phyloP scores from a whole-genome alignment of 2,113 vertebrate genomes.

The Saccopteryx leptura region DNA sequence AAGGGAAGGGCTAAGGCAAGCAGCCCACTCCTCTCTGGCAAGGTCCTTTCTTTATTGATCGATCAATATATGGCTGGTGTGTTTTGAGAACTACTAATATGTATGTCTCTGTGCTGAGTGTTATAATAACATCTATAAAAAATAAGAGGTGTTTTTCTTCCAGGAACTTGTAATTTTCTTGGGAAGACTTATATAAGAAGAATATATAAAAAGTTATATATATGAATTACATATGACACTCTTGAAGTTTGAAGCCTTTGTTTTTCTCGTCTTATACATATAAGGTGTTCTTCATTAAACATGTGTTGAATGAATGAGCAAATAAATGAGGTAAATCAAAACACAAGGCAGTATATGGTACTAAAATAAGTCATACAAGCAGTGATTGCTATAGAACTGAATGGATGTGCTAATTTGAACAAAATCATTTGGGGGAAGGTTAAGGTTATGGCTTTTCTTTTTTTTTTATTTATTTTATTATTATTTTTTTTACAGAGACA shows the following conservation, averaged over 20 bases:
- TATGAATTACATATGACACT: background rate
- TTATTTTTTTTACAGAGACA: too few species aligned
- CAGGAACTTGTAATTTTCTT: conserved; percentile 10
- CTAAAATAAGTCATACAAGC: background rate
- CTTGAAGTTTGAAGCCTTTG: background rate
- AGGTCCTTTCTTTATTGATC: background rate
- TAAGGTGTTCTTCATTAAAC: background rate
- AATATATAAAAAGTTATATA: background rate
- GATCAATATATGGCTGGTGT: background rate
- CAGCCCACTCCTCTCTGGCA: background rate
- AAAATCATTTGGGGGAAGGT: background rate
- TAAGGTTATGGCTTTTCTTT: background rate
- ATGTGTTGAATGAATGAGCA: background rate
- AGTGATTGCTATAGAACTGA: background rate
- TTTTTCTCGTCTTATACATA: background rate
- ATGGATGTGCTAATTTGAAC: background rate
- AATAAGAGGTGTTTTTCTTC: background rate
- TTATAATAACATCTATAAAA: background rate
- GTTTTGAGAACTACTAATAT: background rate
- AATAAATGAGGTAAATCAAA: background rate
- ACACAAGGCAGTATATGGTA: background rate
- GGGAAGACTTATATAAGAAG: background rate
- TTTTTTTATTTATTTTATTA: too few species aligned
- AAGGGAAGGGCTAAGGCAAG: background rate
- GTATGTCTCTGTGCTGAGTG: background rate